Evolutionary conservation across 2,113 vertebrate species (phyloP).

Genomic region (Hystrix cristata): DNA sequence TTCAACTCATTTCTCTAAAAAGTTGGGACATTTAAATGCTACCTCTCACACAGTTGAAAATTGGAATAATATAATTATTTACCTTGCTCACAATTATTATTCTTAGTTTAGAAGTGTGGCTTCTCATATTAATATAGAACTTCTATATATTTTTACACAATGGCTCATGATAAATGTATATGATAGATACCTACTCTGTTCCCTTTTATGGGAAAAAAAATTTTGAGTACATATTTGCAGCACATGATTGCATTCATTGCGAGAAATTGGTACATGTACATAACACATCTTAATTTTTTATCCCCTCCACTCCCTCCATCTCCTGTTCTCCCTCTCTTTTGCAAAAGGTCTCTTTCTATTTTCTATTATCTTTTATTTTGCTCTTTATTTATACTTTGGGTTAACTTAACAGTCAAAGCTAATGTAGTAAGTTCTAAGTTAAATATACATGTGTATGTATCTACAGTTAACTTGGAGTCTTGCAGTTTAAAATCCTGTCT

Average conservation of each 20-base stretch:
- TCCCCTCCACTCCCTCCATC: background rate
- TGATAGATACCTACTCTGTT: background rate
- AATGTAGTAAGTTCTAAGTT: background rate
- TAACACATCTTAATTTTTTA: background rate
- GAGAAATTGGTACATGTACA: background rate
- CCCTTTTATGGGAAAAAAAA: background rate
- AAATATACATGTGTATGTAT: background rate
- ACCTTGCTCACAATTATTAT: background rate
- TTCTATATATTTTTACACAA: background rate
- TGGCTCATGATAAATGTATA: background rate
- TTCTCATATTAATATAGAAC: background rate
- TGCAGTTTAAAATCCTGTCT: background rate
- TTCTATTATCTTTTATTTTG: background rate
- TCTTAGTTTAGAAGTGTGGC: background rate
- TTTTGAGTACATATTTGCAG: background rate
- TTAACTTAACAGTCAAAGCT: background rate
- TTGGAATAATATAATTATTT: background rate
- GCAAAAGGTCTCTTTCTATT: background rate
- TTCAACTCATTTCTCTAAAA: background rate
- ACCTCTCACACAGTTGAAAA: background rate
- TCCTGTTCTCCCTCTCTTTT: background rate
- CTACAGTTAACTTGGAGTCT: background rate
- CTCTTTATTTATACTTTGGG: background rate
- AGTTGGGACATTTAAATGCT: background rate
- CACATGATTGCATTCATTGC: background rate